Evolutionary conservation across 2,113 vertebrate species (phyloP), one percentile per base, ranked within the genome.

Genomic region (Trichechus manatus): DNA sequence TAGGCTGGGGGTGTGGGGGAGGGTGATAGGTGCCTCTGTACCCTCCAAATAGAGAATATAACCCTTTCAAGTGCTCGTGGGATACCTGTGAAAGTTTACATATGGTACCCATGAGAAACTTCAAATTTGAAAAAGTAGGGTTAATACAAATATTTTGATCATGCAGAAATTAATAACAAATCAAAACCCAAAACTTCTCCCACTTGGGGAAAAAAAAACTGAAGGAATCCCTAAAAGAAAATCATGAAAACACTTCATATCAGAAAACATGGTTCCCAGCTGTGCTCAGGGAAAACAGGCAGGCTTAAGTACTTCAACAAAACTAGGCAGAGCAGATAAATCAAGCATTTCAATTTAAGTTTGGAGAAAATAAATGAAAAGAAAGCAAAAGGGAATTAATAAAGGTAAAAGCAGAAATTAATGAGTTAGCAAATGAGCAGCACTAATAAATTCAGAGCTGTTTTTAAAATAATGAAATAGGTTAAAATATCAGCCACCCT

Each of bases 341-440:
- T 75, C 42, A 88, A 79, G 33, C 19, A n/a, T 53, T 79, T 79
- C 36, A 53, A 47, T 66, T 33, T 44, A 74, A 81, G 31, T 47
- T 64, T 47, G 61, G 22, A 74, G 50, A 91, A 64, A 93, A 63
- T 29, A 64, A 91, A 87, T 31, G 74, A 47, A 74, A 44, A 42
- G 39, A 13, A n/a, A 87, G 63, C 29, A 84, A 44, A 27, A 89
- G 6, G 36, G 75, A 80, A 92, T 75, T 92, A 31, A 47, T 47
- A 90, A 50, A 47, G 10, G 61, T 53, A 87, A 85, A 92, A 87
- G 27, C 50, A 63, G 61, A 85, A 96, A 70, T 74, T 36, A 81
- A 70, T 50, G 89, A 50, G 10, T 93, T 86, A 81, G 75, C 66
- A 68, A 91, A 63, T 36, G n/a, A 47, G 47, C 2, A 72, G 47